A percentile compares a stretch with the other conserved stretches of the same genome.
Evolutionary conservation across 2,888 invertebrate genomes (phyloP).

Genomic region (Epiblema foenella): DNA sequence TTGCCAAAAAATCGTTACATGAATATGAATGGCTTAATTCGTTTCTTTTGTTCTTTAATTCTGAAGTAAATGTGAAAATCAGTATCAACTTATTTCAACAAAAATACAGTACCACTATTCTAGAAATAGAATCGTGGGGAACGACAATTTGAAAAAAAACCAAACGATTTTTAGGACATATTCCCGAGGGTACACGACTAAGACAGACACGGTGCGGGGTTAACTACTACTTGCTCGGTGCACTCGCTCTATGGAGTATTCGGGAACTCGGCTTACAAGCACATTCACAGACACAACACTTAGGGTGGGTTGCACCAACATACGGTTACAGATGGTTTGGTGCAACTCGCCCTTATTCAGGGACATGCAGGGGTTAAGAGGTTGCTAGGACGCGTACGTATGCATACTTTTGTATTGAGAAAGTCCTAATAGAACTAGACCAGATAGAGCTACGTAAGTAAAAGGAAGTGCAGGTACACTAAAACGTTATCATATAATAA

Average conservation of each 20-base stretch:
- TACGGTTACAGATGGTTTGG: no score
- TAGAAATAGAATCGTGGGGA: neutral
- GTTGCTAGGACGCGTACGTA: neutral
- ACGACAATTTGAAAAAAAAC: neutral
- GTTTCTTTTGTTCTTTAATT: neutral
- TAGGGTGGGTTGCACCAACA: no score
- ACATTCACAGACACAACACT: slow-evolving; percentile 28
- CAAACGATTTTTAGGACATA: neutral
- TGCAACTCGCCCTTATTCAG: no score
- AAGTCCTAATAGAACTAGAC: neutral
- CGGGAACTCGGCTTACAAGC: slow-evolving; percentile 18
- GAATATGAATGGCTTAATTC: neutral
- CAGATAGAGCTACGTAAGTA: neutral
- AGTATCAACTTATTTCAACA: neutral
- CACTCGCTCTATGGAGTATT: slow-evolving; percentile 32
- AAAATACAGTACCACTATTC: neutral
- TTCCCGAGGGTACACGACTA: neutral
- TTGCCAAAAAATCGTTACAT: neutral
- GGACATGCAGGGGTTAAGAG: slow-evolving; percentile 26
- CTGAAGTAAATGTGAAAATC: neutral
- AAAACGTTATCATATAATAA: neutral
- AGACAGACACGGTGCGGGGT: slow-evolving; percentile 28
- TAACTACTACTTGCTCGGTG: slow-evolving; percentile 25
- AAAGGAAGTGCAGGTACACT: neutral
- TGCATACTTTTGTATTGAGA: neutral